Evolutionary conservation across 2,797 vertebrate species (phyloP), one percentile per base, ranked within the genome.

Genomic region (Crenichthys baileyi): DNA sequence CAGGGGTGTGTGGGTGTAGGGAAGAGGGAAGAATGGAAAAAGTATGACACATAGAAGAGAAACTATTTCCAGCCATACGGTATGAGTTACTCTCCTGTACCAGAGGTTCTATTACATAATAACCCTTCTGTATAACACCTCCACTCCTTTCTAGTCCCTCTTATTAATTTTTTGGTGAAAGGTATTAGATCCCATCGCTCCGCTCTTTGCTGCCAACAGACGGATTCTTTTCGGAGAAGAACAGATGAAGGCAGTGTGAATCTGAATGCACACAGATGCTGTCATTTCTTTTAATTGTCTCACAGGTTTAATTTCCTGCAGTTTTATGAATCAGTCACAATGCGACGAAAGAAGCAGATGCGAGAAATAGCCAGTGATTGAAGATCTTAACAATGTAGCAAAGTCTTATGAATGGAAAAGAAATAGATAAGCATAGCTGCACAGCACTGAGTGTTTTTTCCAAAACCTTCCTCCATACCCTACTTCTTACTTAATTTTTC

Each of bases 41-140:
- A 82, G 85, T 91, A 91, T 92, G 89, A 92, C 92, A 90, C 91
- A 94, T 76, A 85, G 74, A 91, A 82, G 87, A 89, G 83, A 87
- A 87, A 90, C 87, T 92, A 90, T 93, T 92, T 91, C 88, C 83
- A 90, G 86, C 80, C 16, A 74, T 80, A 78, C 72, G 78, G 77
- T 73, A 65, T 48, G 60, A 79, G 81, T 36, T 1, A 51, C 77
- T 84, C 74, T 67, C 65, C 83, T 83, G 86, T 88, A 87, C 83
- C 83, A 83, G 82, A 22, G 26, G 60, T 89, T 87, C 76, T 85
- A 91, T 91, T 76, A 83, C 82, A 88, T 85, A 85, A 90, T 88
- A 75, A 85, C 81, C 83, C 61, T 78, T 78, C 51, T 85, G 82
- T 89, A 83, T 84, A 86, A 83, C 90, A 85, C 87, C 82, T 88